These are phyloP conservation scores for Drosophila asahinai DNA, from an alignment of 1,140 invertebrate species.

Conservation along the genomic window DNA sequence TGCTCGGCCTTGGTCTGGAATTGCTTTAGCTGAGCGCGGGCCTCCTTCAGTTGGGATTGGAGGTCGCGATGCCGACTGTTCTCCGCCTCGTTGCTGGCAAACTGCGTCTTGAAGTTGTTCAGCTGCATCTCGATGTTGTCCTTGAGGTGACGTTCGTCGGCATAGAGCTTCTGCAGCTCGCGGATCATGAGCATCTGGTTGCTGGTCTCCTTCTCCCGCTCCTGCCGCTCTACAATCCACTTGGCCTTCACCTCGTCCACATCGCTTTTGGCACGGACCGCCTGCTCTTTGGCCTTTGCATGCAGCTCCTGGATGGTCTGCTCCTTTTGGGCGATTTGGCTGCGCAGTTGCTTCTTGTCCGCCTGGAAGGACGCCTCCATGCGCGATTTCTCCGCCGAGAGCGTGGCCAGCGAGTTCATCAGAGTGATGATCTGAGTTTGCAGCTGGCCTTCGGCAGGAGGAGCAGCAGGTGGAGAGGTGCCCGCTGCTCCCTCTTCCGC, in stretches of 20 bases:
- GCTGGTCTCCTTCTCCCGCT: slow-evolving; percentile 91
- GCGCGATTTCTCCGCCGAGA: slow-evolving; percentile 92
- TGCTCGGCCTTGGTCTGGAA: slow-evolving; percentile 84
- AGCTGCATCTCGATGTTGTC: slow-evolving; percentile 88
- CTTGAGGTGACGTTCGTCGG: slow-evolving; percentile 87
- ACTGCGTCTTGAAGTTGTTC: slow-evolving; percentile 86
- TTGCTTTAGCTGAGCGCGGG: slow-evolving; percentile 88
- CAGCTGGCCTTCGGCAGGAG: slow-evolving; percentile 74
- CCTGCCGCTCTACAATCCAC: slow-evolving; percentile 90
- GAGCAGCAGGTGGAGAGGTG: neutral
- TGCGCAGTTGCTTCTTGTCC: slow-evolving; percentile 91
- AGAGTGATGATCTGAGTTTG: slow-evolving; percentile 87
- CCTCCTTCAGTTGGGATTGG: slow-evolving; percentile 88
- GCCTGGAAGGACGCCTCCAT: slow-evolving; percentile 93
- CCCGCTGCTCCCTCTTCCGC: neutral
- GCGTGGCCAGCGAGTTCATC: slow-evolving; percentile 91
- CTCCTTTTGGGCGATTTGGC: slow-evolving; percentile 90
- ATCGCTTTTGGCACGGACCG: slow-evolving; percentile 87
- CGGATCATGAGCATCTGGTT: slow-evolving; percentile 90
- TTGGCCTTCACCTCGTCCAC: slow-evolving; percentile 90
- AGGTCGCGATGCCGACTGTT: slow-evolving; percentile 85
- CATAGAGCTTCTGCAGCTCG: slow-evolving; percentile 89
- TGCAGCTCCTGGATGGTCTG: slow-evolving; percentile 88
- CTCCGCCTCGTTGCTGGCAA: slow-evolving; percentile 73
- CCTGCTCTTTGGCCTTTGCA: slow-evolving; percentile 87